Evolutionary conservation across 2,113 vertebrate species (phyloP), one percentile per base, ranked within the genome.

Genomic region (Cyanistes caeruleus): DNA sequence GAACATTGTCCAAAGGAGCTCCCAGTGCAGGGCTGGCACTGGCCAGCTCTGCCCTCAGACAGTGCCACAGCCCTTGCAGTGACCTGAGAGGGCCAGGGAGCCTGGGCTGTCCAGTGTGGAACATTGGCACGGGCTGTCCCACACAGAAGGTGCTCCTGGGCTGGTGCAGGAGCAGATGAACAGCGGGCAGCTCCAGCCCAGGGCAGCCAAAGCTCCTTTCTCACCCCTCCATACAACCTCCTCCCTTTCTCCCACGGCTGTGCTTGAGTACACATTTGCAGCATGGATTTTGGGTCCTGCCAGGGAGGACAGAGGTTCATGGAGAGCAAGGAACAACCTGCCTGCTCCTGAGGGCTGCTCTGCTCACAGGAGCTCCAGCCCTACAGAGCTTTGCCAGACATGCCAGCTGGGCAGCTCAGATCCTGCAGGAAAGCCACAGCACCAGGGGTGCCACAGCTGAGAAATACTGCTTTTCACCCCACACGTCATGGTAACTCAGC

Each of bases 201-300:
- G 9, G 19, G 46, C 3, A 4, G 39, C 31, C 77, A 76, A 41
- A 11, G 53, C 17, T 68, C 20, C 11, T 46, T 51, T 73, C 73
- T 55, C 69, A 81, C 15, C 18, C 53, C 25, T 60, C 24, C 17
- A 4, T 25, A 37, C 75, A 60, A 69, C 25, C 48, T 41, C 53
- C 64, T 52, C 58, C 56, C 35, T 51, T 67, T 51, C 63, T 1
- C 41, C 63, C 59, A 9, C 4, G 9, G 16, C 15, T 4, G 33
- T 30, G 22, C 52, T 49, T 63, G 25, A 76, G 35, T 5, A 8
- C 0, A 1, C 25, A 9, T 35, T 56, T 2, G 5, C 35, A 14
- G 43, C 0, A 2, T 16, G 23, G 12, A 15, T 60, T 68, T 92
- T 74, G 0, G 0, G 10, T 39, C 49, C 7, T 21, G 33, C 49